phyloP scores from a whole-genome alignment of 2,113 vertebrate species.

The Pituophis catenifer region DNA sequence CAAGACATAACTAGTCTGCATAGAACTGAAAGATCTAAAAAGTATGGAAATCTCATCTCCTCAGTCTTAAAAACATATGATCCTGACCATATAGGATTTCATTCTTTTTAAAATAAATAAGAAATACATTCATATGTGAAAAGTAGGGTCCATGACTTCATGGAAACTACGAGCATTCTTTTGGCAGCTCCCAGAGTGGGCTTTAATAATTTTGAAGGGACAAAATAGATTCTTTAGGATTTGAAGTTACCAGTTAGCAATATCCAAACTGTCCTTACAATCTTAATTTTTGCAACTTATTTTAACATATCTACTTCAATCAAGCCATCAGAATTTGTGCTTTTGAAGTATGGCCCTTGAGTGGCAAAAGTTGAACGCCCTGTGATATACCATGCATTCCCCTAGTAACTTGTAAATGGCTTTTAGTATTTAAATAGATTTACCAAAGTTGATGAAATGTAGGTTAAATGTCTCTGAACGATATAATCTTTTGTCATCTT shows the following conservation, averaged over 20 bases:
- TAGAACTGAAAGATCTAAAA: not conserved
- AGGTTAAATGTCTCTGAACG: conserved; percentile 54
- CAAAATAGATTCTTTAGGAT: not conserved
- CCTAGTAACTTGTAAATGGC: conserved; percentile 28
- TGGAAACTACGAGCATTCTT: not conserved
- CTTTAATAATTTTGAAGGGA: not conserved
- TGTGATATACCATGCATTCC: not conserved
- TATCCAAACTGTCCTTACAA: not conserved
- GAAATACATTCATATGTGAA: not conserved
- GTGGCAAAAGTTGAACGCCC: not conserved
- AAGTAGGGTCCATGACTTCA: not conserved
- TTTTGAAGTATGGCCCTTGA: not conserved
- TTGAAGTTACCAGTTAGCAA: not conserved
- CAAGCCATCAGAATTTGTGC: not conserved
- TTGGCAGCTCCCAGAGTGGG: not conserved
- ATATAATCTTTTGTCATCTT: conserved; percentile 62
- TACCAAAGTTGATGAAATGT: conserved; percentile 46
- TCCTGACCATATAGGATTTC: conserved; percentile 3
- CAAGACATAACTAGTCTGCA: not conserved
- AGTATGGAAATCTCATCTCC: not conserved
- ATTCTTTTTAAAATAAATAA: not conserved
- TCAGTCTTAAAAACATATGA: not conserved
- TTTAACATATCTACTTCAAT: not conserved
- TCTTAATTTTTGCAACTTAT: not conserved
- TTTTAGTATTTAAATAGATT: conserved; percentile 53